A percentile compares a stretch with the other conserved stretches of the same genome.
Conservation (phyloP, 2,797 vertebrate genomes). For the Microtus obscurus region DNA sequence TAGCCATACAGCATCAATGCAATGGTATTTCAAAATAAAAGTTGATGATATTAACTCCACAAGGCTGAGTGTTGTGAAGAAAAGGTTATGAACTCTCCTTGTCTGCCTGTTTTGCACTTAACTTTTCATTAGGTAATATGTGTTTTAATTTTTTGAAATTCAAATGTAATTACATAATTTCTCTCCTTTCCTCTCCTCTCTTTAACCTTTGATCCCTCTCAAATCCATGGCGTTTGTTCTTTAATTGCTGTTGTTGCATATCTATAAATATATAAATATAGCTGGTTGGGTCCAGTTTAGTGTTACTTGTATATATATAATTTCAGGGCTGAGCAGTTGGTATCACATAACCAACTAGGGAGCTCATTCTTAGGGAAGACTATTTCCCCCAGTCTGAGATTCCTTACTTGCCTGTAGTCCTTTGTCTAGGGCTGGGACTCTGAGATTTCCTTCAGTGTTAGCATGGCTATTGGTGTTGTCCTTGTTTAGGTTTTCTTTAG, state of each 20-base stretch:
- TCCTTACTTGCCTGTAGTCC: background rate
- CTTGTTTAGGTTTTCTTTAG: background rate
- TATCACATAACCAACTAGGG: background rate
- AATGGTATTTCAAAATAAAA: too few relatives aligned
- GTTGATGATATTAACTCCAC: background rate
- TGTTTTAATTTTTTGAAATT: background rate
- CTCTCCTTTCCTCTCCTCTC: background rate
- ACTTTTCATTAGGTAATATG: background rate
- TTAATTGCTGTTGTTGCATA: background rate
- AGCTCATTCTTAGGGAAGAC: background rate
- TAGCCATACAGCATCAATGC: too few relatives aligned
- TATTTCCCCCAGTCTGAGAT: background rate
- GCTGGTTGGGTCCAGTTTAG: background rate
- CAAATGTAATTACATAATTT: background rate
- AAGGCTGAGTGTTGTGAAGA: conserved; percentile 17
- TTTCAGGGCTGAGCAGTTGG: background rate
- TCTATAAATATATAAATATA: too few relatives aligned
- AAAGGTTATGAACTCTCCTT: background rate
- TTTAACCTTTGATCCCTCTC: background rate
- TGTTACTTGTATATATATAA: background rate
- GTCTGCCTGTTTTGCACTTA: conserved; percentile 11
- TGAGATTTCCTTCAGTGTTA: background rate
- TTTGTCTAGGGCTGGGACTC: background rate
- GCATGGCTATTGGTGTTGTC: background rate
- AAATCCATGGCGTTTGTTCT: background rate